Conservation (phyloP, 2,113 vertebrate genomes). For the Eurystomus gularis region DNA sequence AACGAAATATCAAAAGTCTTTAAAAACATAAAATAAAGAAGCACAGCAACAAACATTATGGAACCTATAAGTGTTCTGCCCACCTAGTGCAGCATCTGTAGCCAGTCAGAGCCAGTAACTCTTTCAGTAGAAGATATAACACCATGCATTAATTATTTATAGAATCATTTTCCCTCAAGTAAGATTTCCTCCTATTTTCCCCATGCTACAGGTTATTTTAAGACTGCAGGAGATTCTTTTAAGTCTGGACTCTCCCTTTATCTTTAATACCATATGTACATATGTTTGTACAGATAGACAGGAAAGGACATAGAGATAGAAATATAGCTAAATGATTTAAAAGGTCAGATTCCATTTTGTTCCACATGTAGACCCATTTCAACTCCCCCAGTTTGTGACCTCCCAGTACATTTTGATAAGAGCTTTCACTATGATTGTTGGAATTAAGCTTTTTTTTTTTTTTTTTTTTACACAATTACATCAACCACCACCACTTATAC, state of each 20-base stretch:
- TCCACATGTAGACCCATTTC: not conserved
- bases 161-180: not conserved
- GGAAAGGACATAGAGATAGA: not conserved
- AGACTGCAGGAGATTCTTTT: not conserved
- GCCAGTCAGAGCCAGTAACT: not conserved
- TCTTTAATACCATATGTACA: not conserved
- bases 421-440: not conserved
- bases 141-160: not conserved
- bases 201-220: not conserved
- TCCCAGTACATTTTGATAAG: not conserved
- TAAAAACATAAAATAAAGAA: not conserved
- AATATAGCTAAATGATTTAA: not conserved
- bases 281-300: not conserved
- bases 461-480: not conserved
- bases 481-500: not conserved
- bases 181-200: not conserved
- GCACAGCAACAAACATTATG: not conserved
- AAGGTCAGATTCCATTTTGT: not conserved
- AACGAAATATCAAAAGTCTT: not conserved
- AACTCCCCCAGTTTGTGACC: not conserved
- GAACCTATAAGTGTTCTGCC: not conserved
- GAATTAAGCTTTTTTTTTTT: not conserved
- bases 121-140: not conserved
- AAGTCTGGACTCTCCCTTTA: not conserved
- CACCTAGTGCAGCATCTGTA: not conserved